phyloP scores from a whole-genome alignment of 1,140 invertebrate species.

The Nymphalis io region DNA sequence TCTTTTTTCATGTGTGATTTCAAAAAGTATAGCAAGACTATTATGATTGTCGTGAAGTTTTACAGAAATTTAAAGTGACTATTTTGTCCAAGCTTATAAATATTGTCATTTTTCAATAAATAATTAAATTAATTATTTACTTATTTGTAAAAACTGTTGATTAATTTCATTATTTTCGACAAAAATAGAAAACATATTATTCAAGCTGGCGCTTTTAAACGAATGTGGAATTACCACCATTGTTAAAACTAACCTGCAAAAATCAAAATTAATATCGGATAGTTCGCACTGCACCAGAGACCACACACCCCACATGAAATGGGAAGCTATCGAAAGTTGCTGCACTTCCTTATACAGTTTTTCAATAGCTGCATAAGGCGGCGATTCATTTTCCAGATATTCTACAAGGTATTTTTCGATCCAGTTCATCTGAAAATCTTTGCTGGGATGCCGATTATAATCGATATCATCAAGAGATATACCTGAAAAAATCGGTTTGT shows the following conservation, averaged over 20 bases:
- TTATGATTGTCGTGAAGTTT: no score
- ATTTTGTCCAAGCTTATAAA: no score
- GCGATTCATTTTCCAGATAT: constrained; percentile 79
- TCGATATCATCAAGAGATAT: constrained; percentile 85
- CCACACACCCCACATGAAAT: constrained; percentile 97
- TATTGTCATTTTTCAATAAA: no score
- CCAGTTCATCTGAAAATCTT: constrained; percentile 92
- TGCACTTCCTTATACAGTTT: constrained; percentile 89
- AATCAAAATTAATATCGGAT: constrained; percentile 97
- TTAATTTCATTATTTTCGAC: no score
- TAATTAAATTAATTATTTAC: no score
- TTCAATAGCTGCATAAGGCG: constrained; percentile 84
- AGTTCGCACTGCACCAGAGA: constrained; percentile 93
- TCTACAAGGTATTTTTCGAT: constrained; percentile 87
- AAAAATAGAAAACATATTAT: no score
- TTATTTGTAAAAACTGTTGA: no score
- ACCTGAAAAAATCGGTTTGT: constrained; percentile 78
- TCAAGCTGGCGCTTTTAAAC: no score
- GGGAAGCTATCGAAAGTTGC: constrained; percentile 89
- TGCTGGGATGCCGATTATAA: constrained; percentile 89
- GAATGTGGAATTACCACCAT: no score
- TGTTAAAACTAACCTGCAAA: constrained; percentile 90
- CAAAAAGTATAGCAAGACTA: no score
- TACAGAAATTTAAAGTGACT: no score
- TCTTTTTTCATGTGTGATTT: no score